These are phyloP conservation scores for Cololabis saira DNA, from an alignment of 2,113 vertebrate genomes.

Conservation along the genomic window DNA sequence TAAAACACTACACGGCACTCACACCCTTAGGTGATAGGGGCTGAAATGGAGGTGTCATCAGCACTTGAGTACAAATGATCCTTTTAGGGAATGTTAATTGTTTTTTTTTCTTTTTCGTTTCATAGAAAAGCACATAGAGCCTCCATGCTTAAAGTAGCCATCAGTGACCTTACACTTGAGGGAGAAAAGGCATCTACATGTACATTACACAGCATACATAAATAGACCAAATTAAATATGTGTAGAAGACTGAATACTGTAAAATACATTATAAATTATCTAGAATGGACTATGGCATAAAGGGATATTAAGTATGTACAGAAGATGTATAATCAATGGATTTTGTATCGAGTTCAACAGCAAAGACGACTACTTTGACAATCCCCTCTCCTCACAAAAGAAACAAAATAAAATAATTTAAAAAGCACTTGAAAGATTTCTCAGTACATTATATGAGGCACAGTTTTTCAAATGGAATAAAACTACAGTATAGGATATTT, in stretches of 20 bases:
- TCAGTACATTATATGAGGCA: slow-evolving; percentile 72
- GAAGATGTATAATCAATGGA: slow-evolving; percentile 55
- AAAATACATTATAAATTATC: slow-evolving; percentile 85
- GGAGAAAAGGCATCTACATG: slow-evolving; percentile 50
- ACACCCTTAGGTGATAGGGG: slow-evolving; percentile 34
- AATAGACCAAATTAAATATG: slow-evolving; percentile 86
- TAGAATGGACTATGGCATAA: slow-evolving; percentile 69
- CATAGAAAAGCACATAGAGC: slow-evolving; percentile 53
- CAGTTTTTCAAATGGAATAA: slow-evolving; percentile 79
- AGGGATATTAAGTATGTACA: slow-evolving; percentile 78
- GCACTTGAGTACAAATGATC: slow-evolving; percentile 62
- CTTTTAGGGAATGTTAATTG: slow-evolving; percentile 79
- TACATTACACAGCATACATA: slow-evolving; percentile 85
- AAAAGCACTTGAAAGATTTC: slow-evolving; percentile 70
- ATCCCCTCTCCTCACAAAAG: slow-evolving; percentile 54
- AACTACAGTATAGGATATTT: slow-evolving; percentile 76
- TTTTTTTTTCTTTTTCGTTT: slow-evolving; percentile 19
- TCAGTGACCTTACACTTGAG: slow-evolving; percentile 67
- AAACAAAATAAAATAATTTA: slow-evolving; percentile 73
- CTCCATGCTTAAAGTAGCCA: slow-evolving; percentile 51
- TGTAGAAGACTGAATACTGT: slow-evolving; percentile 80
- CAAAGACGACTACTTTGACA: slow-evolving; percentile 53
- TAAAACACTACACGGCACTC: slow-evolving; percentile 51
- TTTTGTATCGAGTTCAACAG: slow-evolving; percentile 58
- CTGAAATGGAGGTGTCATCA: slow-evolving; percentile 51